phyloP scores from a whole-genome alignment of 1,140 invertebrate genomes.

The Drosophila lowei region DNA sequence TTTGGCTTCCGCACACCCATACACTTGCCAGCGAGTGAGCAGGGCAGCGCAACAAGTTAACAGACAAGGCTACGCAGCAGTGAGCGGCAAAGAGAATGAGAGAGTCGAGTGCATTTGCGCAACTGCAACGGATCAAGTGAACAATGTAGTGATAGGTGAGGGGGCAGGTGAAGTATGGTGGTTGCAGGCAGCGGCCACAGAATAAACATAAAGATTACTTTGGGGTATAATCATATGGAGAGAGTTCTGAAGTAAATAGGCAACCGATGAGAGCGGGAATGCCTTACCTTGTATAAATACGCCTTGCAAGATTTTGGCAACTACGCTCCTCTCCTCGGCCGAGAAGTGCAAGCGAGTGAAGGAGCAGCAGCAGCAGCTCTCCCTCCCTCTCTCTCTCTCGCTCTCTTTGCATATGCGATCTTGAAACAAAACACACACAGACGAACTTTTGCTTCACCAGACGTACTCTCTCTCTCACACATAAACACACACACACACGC shows the following conservation, averaged over 20 bases:
- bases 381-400: conserved; percentile 5
- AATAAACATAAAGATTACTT: no score
- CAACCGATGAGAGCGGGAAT: no score
- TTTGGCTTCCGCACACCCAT: conserved; percentile 3
- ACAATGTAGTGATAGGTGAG: conserved; percentile 2
- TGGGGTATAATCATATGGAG: no score
- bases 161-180: background rate
- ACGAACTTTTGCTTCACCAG: conserved; percentile 3
- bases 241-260: background rate
- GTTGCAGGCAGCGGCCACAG: background rate
- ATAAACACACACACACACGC: background rate
- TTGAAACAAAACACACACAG: conserved; percentile 39
- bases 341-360: conserved; percentile 24
- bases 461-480: conserved; percentile 15
- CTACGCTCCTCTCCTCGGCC: no score
- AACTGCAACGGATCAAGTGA: conserved; percentile 44
- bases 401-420: conserved; percentile 50
- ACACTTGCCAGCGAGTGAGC: background rate
- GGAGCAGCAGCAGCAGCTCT: background rate
- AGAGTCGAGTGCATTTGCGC: conserved; percentile 41
- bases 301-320: no score
- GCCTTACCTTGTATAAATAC: no score
- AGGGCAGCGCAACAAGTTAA: conserved; percentile 39
- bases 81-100: background rate
- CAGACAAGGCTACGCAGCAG: conserved; percentile 4